A percentile compares a stretch with the other conserved stretches of the same genome.
Conservation (phyloP, 1,140 invertebrate genomes). For the Penaeus vannamei region DNA sequence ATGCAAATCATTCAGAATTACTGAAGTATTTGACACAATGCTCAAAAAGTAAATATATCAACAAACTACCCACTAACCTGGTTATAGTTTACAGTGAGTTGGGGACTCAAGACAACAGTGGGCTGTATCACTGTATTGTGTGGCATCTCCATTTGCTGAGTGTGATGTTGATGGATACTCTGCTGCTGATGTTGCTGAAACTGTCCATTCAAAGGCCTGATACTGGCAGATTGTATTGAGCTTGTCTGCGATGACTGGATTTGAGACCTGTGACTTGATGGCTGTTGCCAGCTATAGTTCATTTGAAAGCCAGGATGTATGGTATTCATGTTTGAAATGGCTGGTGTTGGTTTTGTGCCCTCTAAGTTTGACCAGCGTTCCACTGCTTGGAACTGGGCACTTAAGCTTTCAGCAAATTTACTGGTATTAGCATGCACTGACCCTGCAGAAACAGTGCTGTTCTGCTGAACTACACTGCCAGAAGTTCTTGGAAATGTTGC, state of each 20-base stretch:
- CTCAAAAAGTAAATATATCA: background rate
- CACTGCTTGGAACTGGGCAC: background rate
- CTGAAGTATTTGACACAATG: background rate
- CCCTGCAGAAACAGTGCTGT: background rate
- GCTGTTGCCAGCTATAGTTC: slow-evolving; percentile 37
- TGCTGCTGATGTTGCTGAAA: slow-evolving; percentile 44
- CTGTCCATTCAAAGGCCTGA: slow-evolving; percentile 55
- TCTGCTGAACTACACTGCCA: background rate
- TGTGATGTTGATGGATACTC: slow-evolving; percentile 30
- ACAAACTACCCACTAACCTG: slow-evolving; percentile 50
- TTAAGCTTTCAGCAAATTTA: background rate
- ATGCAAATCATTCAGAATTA: background rate
- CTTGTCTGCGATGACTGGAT: slow-evolving; percentile 6
- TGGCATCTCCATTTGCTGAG: slow-evolving; percentile 16
- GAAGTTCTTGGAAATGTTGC: background rate
- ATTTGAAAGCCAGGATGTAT: slow-evolving; percentile 38
- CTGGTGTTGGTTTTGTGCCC: slow-evolving; percentile 17
- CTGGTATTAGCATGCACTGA: background rate
- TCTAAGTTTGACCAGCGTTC: background rate
- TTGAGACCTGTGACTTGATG: background rate
- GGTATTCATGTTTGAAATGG: slow-evolving; percentile 36
- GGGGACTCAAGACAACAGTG: slow-evolving; percentile 62
- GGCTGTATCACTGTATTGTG: slow-evolving; percentile 53
- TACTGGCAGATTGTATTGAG: background rate
- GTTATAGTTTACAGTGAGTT: slow-evolving; percentile 61